Evolutionary conservation across 2,797 vertebrate genomes (phyloP).

Genomic region (Sebastes taczanowskii): DNA sequence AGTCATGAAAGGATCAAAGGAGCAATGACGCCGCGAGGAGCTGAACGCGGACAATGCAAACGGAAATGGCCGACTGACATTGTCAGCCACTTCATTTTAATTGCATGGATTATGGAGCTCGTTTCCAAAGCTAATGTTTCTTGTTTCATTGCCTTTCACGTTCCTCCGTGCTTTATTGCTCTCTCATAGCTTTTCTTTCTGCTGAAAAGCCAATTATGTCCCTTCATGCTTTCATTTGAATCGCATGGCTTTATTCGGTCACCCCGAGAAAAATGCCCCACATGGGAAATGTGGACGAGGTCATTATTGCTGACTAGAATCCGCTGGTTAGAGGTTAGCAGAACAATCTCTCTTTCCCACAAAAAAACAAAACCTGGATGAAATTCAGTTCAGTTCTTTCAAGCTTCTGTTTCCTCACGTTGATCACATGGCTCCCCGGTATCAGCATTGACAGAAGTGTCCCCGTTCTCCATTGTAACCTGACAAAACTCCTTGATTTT

Average conservation of each 20-base stretch:
- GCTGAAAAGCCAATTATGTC: constrained; percentile 63
- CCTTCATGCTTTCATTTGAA: constrained; percentile 55
- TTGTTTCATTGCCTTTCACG: constrained; percentile 66
- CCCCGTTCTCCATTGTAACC: not conserved
- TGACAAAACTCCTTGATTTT: constrained; percentile 19
- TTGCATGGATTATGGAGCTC: constrained; percentile 71
- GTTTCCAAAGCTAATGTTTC: constrained; percentile 74
- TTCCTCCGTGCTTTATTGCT: constrained; percentile 56
- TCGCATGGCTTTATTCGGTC: constrained; percentile 35
- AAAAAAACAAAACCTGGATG: not conserved
- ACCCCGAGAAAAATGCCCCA: constrained; percentile 29
- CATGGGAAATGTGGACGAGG: constrained; percentile 42
- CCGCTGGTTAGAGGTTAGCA: constrained; percentile 21
- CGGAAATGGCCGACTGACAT: constrained; percentile 54
- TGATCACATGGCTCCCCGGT: not conserved
- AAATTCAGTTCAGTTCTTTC: constrained; percentile 10
- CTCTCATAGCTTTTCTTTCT: constrained; percentile 53
- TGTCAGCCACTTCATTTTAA: constrained; percentile 73
- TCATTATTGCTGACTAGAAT: constrained; percentile 29
- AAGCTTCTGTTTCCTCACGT: not conserved
- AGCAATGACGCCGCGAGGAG: constrained; percentile 19
- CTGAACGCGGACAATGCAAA: constrained; percentile 13
- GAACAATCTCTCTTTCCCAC: constrained; percentile 3
- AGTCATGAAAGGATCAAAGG: constrained; percentile 61
- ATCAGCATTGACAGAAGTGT: not conserved